phyloP scores from a whole-genome alignment of 2,113 vertebrate species.

The Dasyurus viverrinus region DNA sequence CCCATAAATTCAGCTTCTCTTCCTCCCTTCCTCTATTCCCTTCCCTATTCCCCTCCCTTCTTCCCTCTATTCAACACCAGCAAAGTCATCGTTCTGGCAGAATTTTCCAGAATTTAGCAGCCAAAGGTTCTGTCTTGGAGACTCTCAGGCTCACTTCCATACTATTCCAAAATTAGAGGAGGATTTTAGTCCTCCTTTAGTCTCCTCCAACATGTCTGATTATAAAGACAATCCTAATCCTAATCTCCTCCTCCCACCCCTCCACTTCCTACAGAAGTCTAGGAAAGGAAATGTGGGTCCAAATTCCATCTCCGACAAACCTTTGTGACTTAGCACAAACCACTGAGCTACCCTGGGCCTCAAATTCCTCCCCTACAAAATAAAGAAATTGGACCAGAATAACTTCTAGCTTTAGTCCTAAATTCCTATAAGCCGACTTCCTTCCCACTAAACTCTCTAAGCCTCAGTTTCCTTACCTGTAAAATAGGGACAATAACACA shows the following conservation, averaged over 20 bases:
- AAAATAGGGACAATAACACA: not conserved
- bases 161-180: not conserved
- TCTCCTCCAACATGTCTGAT: not conserved
- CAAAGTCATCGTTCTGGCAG: not conserved
- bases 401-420: not conserved
- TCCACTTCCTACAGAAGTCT: not conserved
- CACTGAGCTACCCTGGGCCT: not conserved
- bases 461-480: not conserved
- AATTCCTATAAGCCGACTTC: not conserved
- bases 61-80: not conserved
- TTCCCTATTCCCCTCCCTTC: not conserved
- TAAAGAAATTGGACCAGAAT: not conserved
- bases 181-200: not conserved
- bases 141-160: not conserved
- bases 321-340: not conserved
- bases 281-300: not conserved
- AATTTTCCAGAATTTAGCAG: not conserved
- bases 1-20: not conserved
- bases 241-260: not conserved
- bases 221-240: not conserved
- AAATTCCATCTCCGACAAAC: not conserved
- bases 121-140: not conserved
- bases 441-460: not conserved
- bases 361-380: not conserved
- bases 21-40: not conserved